Evolutionary conservation across 1,140 invertebrate genomes (phyloP), one percentile per base, ranked within the genome.

Genomic region (Palaemon carinicauda): DNA sequence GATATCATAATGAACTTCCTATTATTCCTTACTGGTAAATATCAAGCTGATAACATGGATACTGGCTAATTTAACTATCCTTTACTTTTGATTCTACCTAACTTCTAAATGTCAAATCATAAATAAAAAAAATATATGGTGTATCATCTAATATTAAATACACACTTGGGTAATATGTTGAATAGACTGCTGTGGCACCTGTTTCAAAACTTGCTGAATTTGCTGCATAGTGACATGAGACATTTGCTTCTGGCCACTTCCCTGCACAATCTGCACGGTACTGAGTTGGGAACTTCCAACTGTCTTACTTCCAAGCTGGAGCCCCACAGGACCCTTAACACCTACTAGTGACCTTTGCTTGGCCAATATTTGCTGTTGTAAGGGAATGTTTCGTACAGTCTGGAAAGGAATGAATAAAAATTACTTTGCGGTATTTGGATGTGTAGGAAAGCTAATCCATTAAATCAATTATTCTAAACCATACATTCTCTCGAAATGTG

Each of bases 121-220:
- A 52, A 21, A 31, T 17, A 88, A 74, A 29, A 5, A 65, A 54
- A 71, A 31, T 19, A 15, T 15, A 69, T 54, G 50, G 24, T 33
- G n/a, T 41, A 15, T 19, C 33, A 12, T 14, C 33, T 21, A 69
- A 52, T 3, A 0, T 83, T 85, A 41, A 41, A 41, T 41, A 91
- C 92, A 81, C 85, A 93, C 92, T 86, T 93, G 92, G 7, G 92
- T 90, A 69, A 93, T 92, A 80, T 93, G 93, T 83, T 93, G 93
- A 87, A 90, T 87, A 3, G 92, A 90, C 7, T 93, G 92, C 0
- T 71, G 89, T 29, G 78, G 83, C 14, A 88, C 93, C 24, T 94
- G 93, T 78, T 95, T 94, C 90, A 96, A 95, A 24, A 95, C 94
- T 90, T 96, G 95, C 86, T 95, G 95, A 41, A 96, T 93, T 89